Base-by-base conservation (phyloP, 53 echinoderm and acorn worm species). In the Holothuria leucospilota region DNA sequence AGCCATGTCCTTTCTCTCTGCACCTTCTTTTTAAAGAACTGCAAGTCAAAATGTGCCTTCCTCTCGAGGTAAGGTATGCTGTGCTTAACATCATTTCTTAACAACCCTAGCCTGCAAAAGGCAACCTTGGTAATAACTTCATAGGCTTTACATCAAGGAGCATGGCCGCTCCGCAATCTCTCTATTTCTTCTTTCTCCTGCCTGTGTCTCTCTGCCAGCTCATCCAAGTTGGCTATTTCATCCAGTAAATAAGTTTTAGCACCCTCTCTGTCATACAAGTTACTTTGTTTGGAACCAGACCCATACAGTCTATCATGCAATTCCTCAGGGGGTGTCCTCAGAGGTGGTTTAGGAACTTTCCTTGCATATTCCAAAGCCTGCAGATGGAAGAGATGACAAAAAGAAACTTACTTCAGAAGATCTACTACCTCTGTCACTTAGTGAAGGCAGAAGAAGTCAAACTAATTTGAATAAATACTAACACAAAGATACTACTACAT, bases 311-410 rank as follows among this genome's bases (percentile, higher is more conserved):
- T 78, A 39, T 90, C 94, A 38, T 96, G 96, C 21, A 92, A 82
- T 21, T 84, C 86, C 63, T 96, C 96, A 0, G 89, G 94, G 12
- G 94, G 94, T 13, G 96, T 94, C 1, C 93, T 91, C 14, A 92
- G 65, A 46, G 88, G 89, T 12, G 96, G 96, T 41, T 90, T 91
- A 52, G 87, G 93, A 51, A 96, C 58, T 20, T 89, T 86, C 88
- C 91, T 96, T 38, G 96, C 79, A 61, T 96, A 96, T 62, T 94
- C 84, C 20, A 93, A 71, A 20, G 94, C 96, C 96, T 96, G 87
- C 28, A 71, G 18, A 14, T 73, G 24, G 65, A 24, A 71, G 56
- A 56, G 56, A 56, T 56, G 15, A 56, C 2, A 56, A 56, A 2
- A 7, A 46, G 4, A 49, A 49, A 49, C 49, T 56, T 56, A 4